A percentile compares a stretch with the other conserved stretches of the same genome.
These are phyloP conservation scores for Netta rufina DNA, from an alignment of 2,797 vertebrate species.

Conservation along the genomic window DNA sequence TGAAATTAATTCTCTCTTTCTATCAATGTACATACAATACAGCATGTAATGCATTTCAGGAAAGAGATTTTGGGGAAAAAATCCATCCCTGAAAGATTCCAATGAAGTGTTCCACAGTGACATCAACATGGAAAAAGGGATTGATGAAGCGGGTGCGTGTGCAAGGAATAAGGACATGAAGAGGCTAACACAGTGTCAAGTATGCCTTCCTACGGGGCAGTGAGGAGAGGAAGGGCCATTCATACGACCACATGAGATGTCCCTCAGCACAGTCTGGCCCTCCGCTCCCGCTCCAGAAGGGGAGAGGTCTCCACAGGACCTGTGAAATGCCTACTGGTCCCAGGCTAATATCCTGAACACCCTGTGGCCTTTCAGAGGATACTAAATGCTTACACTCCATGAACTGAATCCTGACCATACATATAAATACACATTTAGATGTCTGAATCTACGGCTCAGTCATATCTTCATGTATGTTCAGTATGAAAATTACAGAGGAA, in stretches of 20 bases:
- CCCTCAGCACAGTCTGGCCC: neutral
- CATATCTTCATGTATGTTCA: neutral
- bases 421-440: neutral
- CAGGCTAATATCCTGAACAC: neutral
- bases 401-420: neutral
- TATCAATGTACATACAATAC: neutral
- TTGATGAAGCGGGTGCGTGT: neutral
- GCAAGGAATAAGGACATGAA: neutral
- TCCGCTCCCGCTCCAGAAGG: neutral
- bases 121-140: neutral
- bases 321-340: neutral
- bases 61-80: neutral
- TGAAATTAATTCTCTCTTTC: rapidly evolving
- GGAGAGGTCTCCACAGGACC: neutral
- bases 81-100: neutral
- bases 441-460: neutral
- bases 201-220: neutral
- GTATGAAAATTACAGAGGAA: neutral
- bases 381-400: neutral
- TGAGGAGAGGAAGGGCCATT: neutral
- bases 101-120: neutral
- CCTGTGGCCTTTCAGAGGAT: neutral
- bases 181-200: neutral
- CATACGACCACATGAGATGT: neutral
- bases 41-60: neutral